Conservation (phyloP, 2,113 vertebrate genomes). For the Ameiurus melas region DNA sequence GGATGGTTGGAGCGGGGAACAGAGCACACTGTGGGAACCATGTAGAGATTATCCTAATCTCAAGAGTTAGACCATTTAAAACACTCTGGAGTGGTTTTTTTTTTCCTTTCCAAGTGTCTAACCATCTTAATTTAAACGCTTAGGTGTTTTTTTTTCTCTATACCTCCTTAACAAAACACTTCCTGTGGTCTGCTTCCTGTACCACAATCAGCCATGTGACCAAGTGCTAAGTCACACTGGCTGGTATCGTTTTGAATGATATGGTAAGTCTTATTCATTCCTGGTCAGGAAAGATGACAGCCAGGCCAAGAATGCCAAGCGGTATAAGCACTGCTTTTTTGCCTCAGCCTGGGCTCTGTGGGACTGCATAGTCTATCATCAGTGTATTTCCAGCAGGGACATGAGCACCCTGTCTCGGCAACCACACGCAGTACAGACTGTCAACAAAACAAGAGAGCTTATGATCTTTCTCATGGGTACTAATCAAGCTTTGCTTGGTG, state of each 20-base stretch:
- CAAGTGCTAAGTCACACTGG: conserved; percentile 6
- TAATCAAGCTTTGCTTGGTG: conserved; percentile 44
- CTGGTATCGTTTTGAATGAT: conserved; percentile 31
- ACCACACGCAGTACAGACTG: conserved; percentile 2
- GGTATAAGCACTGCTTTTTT: conserved; percentile 16
- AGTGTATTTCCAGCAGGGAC: conserved; percentile 28
- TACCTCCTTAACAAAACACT: conserved; percentile 35
- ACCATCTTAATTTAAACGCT: conserved; percentile 3
- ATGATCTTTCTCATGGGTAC: conserved; percentile 34
- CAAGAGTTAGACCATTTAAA: too few species aligned
- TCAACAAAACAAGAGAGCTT: conserved; percentile 41
- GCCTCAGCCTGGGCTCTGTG: conserved; percentile 19
- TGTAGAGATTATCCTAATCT: not conserved
- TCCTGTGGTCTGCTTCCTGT: conserved; percentile 39
- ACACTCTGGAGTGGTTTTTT: too few species aligned
- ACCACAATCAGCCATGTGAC: conserved; percentile 11
- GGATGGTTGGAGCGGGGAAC: not conserved
- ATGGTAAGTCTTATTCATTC: conserved; percentile 35
- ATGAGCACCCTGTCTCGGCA: conserved; percentile 37
- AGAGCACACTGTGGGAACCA: not conserved
- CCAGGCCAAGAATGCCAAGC: conserved; percentile 1
- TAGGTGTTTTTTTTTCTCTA: not conserved
- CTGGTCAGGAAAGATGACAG: conserved; percentile 10
- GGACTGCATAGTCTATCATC: conserved; percentile 31
- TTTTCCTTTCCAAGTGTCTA: too few species aligned